Percentiles rank a stretch among this genome's conserved stretches.
These are phyloP conservation scores for Cataglyphis albicans DNA, from an alignment of 2,888 invertebrate genomes.

Conservation along the genomic window DNA sequence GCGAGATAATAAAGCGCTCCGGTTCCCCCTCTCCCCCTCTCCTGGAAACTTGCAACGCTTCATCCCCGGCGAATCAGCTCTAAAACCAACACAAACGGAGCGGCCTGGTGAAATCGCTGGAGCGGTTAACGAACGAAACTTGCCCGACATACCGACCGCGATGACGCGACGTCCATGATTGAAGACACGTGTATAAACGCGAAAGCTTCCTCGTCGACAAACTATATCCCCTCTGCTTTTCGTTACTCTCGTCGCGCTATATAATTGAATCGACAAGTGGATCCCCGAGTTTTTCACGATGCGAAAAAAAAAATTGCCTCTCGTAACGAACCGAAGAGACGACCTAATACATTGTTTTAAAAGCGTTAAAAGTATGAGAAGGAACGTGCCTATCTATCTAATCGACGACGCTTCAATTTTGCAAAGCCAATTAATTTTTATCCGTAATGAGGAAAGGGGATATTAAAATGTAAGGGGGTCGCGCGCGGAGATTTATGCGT, in stretches of 20 bases:
- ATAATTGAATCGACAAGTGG: constrained; percentile 43
- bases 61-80: constrained; percentile 44
- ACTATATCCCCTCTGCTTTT: neutral
- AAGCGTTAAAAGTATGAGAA: neutral
- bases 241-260: constrained; percentile 29
- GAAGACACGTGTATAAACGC: constrained; percentile 38
- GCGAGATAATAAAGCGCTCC: constrained; percentile 54
- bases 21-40: neutral
- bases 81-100: constrained; percentile 55
- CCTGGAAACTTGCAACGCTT: constrained; percentile 36
- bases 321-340: neutral
- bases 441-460: neutral
- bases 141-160: constrained; percentile 38
- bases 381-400: neutral
- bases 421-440: constrained; percentile 18
- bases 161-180: constrained; percentile 48
- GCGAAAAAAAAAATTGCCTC: neutral
- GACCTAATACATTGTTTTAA: neutral
- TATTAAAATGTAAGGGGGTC: neutral
- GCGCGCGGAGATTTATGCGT: constrained; percentile 46
- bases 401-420: neutral
- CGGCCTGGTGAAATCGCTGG: constrained; percentile 29
- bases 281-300: neutral
- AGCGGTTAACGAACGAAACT: constrained; percentile 57
- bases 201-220: constrained; percentile 4